A percentile compares a stretch with the other conserved stretches of the same genome.
phyloP scores from a whole-genome alignment of 2,113 vertebrate genomes.

The Plotosus lineatus region DNA sequence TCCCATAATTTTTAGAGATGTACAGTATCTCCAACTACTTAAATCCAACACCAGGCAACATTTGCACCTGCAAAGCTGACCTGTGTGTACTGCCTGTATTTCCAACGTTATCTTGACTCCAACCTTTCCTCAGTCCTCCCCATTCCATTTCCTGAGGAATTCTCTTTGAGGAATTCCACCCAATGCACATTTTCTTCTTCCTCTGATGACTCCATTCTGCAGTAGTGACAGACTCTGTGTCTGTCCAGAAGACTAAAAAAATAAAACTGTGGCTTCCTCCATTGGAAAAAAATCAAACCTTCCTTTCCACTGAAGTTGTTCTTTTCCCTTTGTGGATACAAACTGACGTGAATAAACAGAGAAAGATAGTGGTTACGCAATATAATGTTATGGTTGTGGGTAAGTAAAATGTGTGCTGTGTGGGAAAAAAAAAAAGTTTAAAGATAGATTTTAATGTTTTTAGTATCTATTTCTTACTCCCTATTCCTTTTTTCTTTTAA shows the following conservation, averaged over 20 bases:
- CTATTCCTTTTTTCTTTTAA: neutral
- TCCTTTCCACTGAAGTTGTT: conserved; percentile 30
- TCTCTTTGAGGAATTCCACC: conserved; percentile 53
- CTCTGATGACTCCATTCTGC: conserved; percentile 54
- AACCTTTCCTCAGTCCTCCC: conserved; percentile 32
- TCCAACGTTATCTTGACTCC: conserved; percentile 52
- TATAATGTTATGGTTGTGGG: conserved; percentile 10
- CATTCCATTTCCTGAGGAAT: conserved; percentile 57
- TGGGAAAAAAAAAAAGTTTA: neutral
- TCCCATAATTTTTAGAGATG: neutral
- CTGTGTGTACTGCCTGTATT: conserved; percentile 44
- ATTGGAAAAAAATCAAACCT: conserved; percentile 32
- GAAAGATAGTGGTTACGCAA: conserved; percentile 37
- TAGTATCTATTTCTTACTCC: neutral
- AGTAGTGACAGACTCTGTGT: conserved; percentile 35
- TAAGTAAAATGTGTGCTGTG: conserved; percentile 10
- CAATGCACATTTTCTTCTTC: conserved; percentile 30
- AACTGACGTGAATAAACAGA: conserved; percentile 16
- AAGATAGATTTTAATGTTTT: neutral
- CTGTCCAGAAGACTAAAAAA: conserved; percentile 41
- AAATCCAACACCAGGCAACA: neutral
- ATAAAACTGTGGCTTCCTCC: conserved; percentile 45
- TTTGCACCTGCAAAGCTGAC: neutral
- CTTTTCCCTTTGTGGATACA: conserved; percentile 22
- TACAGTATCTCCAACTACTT: neutral